Conservation (phyloP, 2,888 invertebrate species). For the Morpho helenor region DNA sequence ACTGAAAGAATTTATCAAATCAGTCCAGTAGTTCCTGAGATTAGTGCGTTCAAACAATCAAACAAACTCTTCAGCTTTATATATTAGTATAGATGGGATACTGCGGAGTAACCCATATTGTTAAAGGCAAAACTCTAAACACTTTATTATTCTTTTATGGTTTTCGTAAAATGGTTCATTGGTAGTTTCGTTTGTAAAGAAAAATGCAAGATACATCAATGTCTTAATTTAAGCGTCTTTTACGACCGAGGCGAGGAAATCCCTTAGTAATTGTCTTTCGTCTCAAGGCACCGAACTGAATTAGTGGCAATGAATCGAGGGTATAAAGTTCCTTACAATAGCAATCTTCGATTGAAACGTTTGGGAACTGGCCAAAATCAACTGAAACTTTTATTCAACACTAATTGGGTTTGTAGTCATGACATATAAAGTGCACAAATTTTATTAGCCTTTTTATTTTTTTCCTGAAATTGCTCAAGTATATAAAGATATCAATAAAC, state of each 20-base stretch:
- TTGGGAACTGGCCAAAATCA: slow-evolving; percentile 63
- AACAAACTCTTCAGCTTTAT: too few relatives aligned
- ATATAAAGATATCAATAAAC: too few relatives aligned
- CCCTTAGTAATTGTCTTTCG: slow-evolving; percentile 42
- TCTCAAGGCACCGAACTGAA: slow-evolving; percentile 45
- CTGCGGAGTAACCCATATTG: too few relatives aligned
- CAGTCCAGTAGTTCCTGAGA: too few relatives aligned
- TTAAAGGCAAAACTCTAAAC: too few relatives aligned
- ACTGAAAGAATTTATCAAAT: too few relatives aligned
- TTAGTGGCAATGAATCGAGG: slow-evolving; percentile 48
- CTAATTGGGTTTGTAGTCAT: slow-evolving; percentile 67
- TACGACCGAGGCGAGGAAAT: slow-evolving; percentile 39
- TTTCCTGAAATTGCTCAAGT: too few relatives aligned
- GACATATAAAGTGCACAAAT: slow-evolving; percentile 35
- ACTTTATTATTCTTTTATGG: too few relatives aligned
- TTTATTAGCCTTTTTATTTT: slow-evolving; percentile 17
- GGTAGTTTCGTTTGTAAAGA: background rate
- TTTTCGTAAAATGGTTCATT: background rate
- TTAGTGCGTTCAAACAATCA: too few relatives aligned
- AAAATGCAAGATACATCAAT: slow-evolving; percentile 9
- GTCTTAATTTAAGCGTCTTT: slow-evolving; percentile 25
- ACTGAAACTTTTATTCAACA: slow-evolving; percentile 56
- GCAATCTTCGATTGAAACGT: slow-evolving; percentile 56
- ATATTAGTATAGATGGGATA: too few relatives aligned
- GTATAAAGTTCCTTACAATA: slow-evolving; percentile 41